phyloP scores from a whole-genome alignment of 2,888 invertebrate species.

The Drosophila austrosaltans region DNA sequence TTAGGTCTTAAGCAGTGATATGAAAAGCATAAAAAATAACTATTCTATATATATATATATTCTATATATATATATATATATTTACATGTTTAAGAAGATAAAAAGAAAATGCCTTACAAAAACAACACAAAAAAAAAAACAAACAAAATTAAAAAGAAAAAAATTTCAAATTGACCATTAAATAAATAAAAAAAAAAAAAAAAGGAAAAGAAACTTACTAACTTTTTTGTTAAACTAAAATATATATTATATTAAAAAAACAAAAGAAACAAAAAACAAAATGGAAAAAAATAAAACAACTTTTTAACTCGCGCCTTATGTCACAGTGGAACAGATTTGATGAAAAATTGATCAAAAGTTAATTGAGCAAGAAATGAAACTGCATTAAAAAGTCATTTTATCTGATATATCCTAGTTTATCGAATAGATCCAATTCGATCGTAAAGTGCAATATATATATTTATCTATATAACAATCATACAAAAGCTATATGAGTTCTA shows the following conservation, averaged over 20 bases:
- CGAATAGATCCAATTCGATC: not conserved
- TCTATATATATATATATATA: conserved; percentile 41
- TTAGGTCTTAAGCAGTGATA: conserved; percentile 70
- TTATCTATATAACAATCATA: not conserved
- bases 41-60: conserved; percentile 33
- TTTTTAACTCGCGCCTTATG: conserved; percentile 36
- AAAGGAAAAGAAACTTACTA: conserved; percentile 26
- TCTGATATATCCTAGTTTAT: no score
- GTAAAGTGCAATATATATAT: not conserved
- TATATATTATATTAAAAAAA: conserved; percentile 22
- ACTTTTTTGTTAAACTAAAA: conserved; percentile 38
- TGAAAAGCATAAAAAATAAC: conserved; percentile 29
- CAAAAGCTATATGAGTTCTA: conserved; percentile 5
- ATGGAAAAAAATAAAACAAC: conserved; percentile 19
- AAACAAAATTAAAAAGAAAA: not conserved
- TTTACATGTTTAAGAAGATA: conserved; percentile 33
- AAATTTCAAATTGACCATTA: conserved; percentile 24
- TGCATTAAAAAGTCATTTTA: not conserved
- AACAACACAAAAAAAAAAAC: not conserved
- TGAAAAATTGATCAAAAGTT: conserved; percentile 4
- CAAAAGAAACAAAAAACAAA: conserved; percentile 25
- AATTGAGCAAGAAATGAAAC: not conserved
- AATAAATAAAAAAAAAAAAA: conserved; percentile 29
- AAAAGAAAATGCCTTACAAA: conserved; percentile 1
- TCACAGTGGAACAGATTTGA: not conserved